phyloP scores from a whole-genome alignment of 2,113 vertebrate species.

The Morphnarchus princeps region DNA sequence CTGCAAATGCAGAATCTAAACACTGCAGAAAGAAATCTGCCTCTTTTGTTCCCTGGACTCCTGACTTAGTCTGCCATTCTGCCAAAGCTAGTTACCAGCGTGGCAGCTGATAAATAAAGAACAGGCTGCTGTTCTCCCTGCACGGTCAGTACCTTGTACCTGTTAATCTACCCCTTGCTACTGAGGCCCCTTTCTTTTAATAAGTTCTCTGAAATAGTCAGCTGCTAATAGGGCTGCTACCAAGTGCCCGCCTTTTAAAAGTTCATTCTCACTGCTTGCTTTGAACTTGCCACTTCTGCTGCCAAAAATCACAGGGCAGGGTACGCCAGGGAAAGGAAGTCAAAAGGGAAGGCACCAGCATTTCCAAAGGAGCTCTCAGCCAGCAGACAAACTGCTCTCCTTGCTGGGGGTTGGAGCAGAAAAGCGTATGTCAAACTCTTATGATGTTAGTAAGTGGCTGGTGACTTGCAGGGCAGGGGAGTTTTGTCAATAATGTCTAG shows the following conservation, averaged over 20 bases:
- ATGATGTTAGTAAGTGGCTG: not conserved
- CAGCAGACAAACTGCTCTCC: not conserved
- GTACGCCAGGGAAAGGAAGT: not conserved
- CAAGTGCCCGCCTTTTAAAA: not conserved
- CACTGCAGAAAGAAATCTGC: not conserved
- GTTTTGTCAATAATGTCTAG: not conserved
- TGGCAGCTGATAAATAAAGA: conserved; percentile 8
- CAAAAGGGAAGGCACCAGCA: not conserved
- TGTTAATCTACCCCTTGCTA: not conserved
- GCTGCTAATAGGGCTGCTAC: not conserved
- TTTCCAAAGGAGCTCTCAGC: not conserved
- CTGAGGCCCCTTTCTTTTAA: not conserved
- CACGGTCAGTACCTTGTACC: not conserved
- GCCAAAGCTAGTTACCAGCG: not conserved
- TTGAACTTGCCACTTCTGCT: not conserved
- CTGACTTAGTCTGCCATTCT: not conserved
- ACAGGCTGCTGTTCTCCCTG: not conserved
- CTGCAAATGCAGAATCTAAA: not conserved
- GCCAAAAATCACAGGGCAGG: not conserved
- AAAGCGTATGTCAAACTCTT: not conserved
- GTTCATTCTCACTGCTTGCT: not conserved
- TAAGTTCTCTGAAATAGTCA: not conserved
- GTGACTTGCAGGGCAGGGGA: not conserved
- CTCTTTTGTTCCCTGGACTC: not conserved
- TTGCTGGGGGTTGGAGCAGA: not conserved